Evolutionary conservation across 2,888 invertebrate genomes (phyloP), one percentile per base, ranked within the genome.

Genomic region (Zygaena filipendulae): DNA sequence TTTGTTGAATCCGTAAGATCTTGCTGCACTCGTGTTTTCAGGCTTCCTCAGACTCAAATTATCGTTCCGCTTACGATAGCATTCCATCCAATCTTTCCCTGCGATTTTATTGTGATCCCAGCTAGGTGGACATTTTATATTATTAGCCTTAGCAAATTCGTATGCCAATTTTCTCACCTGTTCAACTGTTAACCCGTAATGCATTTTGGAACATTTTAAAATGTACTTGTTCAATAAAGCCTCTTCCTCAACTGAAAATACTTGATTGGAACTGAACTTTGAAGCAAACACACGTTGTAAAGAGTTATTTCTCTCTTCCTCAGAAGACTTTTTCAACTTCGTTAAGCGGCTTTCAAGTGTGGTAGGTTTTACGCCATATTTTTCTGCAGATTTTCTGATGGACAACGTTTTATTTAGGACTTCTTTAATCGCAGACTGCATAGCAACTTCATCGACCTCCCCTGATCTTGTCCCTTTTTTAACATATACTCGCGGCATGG

Each of bases 1-100:
- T 41, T 45, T 50, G 28, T 59, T 54, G 26, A 60, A 62, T 2
- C 49, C 53, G 25, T 36, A 38, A 23, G 55, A 56, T 29, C 58
- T 30, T 3, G 52, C 53, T 21, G 49, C 45, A 21, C 52, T 45
- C 31, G 42, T 47, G 19, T 24, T 37, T 39, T 46, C 42, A 9
- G 44, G 43, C 23, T 45, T 32, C 11, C 45, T 23, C 13, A 45
- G 31, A 11, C 42, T 42, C 16, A 44, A 25, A 26, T 44, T 36
- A 13, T 32, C 32, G n/a, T 45, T 29, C 3, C 40, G 31, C 6
- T 36, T 45, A 12, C 53, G 30, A 39, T 52, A 59, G 8, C 39
- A 29, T 10, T 32, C 32, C n/a, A 45, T 8, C 52, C 54, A 56
- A 14, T 56, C 49, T 35, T 39, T 37, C 6, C 58, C 53, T 26